A percentile compares a stretch with the other conserved stretches of the same genome.
Conservation (phyloP, 2,797 vertebrate genomes). For the Channa striata region DNA sequence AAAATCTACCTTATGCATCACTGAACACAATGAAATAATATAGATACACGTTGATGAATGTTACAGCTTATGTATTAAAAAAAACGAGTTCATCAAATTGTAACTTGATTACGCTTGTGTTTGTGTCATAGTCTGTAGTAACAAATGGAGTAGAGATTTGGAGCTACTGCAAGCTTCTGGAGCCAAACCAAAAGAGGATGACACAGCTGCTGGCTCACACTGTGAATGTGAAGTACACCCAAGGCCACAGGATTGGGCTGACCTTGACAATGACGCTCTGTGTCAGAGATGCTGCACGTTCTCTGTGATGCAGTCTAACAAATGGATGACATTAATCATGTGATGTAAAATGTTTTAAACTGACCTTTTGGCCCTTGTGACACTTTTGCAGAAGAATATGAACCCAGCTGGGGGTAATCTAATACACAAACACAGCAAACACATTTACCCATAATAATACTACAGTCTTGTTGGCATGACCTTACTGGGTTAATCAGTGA, state of each 20-base stretch:
- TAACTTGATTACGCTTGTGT: conserved; percentile 30
- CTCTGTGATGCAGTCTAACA: background rate
- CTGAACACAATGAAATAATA: background rate
- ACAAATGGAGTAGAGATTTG: conserved; percentile 33
- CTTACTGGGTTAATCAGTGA: background rate
- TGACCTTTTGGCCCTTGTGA: background rate
- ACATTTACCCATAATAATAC: background rate
- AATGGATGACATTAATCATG: background rate
- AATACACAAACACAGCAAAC: background rate
- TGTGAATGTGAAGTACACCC: conserved; percentile 20
- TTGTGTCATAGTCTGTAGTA: conserved; percentile 9
- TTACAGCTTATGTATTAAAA: background rate
- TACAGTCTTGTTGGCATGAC: no score
- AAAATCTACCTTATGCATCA: conserved; percentile 3
- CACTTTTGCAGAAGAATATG: background rate
- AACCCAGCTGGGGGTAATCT: background rate
- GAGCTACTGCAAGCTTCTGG: conserved; percentile 19
- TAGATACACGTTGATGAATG: background rate
- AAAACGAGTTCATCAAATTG: conserved; percentile 19
- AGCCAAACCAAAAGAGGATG: conserved; percentile 17
- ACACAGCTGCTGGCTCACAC: conserved; percentile 26
- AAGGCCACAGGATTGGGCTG: conserved; percentile 45
- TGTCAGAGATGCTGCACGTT: conserved; percentile 8
- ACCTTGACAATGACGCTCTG: conserved; percentile 26
- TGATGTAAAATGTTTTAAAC: background rate